Conservation (phyloP, 2,888 invertebrate species). For the Leistus spinibarbis region DNA sequence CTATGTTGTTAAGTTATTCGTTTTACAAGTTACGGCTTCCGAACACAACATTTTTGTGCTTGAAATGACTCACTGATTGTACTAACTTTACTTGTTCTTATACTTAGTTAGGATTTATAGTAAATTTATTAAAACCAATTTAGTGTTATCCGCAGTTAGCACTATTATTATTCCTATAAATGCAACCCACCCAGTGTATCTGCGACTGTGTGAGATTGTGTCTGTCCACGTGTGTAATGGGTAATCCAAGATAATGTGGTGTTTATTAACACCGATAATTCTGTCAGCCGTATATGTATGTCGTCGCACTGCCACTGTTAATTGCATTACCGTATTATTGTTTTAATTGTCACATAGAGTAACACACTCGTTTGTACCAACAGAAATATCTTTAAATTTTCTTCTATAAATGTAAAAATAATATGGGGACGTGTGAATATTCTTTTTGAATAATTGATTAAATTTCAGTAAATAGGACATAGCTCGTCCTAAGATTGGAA, state of each 20-base stretch:
- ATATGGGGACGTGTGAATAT: too few relatives aligned
- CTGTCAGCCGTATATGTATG: too few relatives aligned
- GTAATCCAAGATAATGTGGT: not conserved
- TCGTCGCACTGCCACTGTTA: not conserved
- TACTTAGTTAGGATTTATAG: not conserved
- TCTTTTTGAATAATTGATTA: too few relatives aligned
- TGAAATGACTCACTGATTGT: not conserved
- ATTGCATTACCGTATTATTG: not conserved
- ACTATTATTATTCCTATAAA: not conserved
- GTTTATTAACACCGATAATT: not conserved
- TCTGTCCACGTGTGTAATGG: not conserved
- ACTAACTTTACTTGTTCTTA: not conserved
- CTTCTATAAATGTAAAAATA: too few relatives aligned
- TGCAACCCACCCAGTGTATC: not conserved
- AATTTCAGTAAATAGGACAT: too few relatives aligned
- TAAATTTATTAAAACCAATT: not conserved
- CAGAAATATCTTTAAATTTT: too few relatives aligned
- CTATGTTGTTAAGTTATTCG: not conserved
- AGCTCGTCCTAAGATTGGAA: too few relatives aligned
- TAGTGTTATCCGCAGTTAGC: not conserved
- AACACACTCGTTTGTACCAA: too few relatives aligned
- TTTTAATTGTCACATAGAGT: not conserved
- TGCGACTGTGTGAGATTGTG: not conserved
- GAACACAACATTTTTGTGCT: not conserved
- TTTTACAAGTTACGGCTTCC: not conserved